Evolutionary conservation across 2,888 invertebrate species (phyloP), one percentile per base, ranked within the genome.

Genomic region (Ectropis crepuscularia): DNA sequence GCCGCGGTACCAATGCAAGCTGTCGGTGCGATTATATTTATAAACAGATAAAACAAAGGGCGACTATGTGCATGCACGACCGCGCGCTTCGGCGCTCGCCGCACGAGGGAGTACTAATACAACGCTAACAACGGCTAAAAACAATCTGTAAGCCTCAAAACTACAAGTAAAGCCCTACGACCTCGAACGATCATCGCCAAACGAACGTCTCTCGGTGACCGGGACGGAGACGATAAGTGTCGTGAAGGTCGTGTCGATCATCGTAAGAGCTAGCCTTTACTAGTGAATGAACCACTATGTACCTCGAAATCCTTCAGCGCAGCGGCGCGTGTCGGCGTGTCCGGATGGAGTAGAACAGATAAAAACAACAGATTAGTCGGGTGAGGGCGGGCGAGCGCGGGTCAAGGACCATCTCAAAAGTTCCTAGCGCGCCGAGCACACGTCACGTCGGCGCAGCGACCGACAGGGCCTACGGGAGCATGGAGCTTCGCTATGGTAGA

Each of bases 391-490:
- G 85, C 89, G 90, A 87, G 92, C 90, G 90, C 89, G 87, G 81
- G 88, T 85, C 96, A 96, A 96, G 96, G 96, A 97, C 96, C 97
- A 97, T 96, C 96, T 97, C 97, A 96, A 96, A 96, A 96, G 96
- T 96, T 96, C 96, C 96, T 95, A 95, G 94, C 82, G 83, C 57
- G 51, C 12, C 50, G 9, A 49, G 54, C 88, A 90, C 83, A 80
- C 90, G 88, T 89, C 87, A 90, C 91, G 91, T 86, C 87, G 80
- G 90, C 80, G 16, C 84, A 80, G 85, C 80, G 86, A 87, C 49
- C 85, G 84, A 86, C 85, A 86, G 85, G 83, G 87, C 76, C 81
- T 81, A 79, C 81, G 50, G 61, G 85, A 83, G 81, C 83, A 86
- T 81, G 84, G 79, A 79, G 81, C 79, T 74, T 55, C 45, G 59